Evolutionary conservation across 2,113 vertebrate species (phyloP).

Genomic region (Plectropomus leopardus): DNA sequence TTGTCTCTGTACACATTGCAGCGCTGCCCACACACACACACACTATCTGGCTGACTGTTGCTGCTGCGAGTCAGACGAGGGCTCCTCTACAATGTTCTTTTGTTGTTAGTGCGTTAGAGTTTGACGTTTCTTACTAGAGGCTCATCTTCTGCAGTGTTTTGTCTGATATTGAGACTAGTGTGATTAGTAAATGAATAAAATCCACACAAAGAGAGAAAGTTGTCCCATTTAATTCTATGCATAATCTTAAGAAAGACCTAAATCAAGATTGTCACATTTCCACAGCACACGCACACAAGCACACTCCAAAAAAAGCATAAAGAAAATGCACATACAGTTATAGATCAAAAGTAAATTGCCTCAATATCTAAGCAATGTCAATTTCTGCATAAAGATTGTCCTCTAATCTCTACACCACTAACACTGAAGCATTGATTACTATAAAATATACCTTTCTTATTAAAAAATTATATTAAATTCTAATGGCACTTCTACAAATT

Average conservation of each 20-base stretch:
- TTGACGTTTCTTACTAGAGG: slow-evolving; percentile 3
- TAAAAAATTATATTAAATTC: slow-evolving; percentile 89
- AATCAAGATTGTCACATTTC: slow-evolving; percentile 90
- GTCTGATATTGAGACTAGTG: not conserved
- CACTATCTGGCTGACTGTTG: slow-evolving; percentile 52
- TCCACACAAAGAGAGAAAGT: slow-evolving; percentile 78
- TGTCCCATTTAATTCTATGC: slow-evolving; percentile 87
- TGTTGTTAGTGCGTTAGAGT: not conserved
- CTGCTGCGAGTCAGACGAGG: slow-evolving; percentile 56
- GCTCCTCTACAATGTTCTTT: slow-evolving; percentile 40
- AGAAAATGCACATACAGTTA: slow-evolving; percentile 81
- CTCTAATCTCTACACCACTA: slow-evolving; percentile 86
- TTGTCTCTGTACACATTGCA: slow-evolving; percentile 83
- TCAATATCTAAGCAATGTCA: slow-evolving; percentile 82
- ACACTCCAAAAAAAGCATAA: slow-evolving; percentile 80
- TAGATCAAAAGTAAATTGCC: slow-evolving; percentile 78
- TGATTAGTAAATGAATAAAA: slow-evolving; percentile 57
- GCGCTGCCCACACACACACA: slow-evolving; percentile 59
- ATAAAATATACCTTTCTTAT: slow-evolving; percentile 88
- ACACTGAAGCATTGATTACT: slow-evolving; percentile 85
- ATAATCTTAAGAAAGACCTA: slow-evolving; percentile 85
- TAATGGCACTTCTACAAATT: slow-evolving; percentile 90
- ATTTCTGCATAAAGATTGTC: slow-evolving; percentile 87
- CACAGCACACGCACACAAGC: slow-evolving; percentile 85
- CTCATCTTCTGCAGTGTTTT: not conserved